These are phyloP conservation scores for Galleria mellonella DNA, from an alignment of 1,140 invertebrate species.

Conservation along the genomic window DNA sequence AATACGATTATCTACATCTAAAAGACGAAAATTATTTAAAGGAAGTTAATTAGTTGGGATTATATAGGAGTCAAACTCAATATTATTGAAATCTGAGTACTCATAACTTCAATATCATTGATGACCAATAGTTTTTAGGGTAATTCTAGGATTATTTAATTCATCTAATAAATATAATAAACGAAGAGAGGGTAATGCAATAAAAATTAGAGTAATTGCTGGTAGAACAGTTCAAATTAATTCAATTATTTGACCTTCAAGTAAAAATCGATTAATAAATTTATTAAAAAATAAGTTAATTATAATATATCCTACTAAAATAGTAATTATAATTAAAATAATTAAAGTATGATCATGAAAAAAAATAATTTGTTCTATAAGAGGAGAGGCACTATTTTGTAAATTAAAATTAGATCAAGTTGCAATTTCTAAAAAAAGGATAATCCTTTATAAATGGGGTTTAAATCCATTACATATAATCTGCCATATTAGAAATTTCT, in stretches of 20 bases:
- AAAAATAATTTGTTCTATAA: conserved; percentile 78
- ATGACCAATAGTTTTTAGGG: conserved; percentile 78
- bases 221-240: conserved; percentile 79
- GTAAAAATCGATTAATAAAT: conserved; percentile 66
- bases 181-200: conserved; percentile 76
- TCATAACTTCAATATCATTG: conserved; percentile 83
- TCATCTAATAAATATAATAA: conserved; percentile 79
- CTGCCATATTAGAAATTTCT: conserved; percentile 77
- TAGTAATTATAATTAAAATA: conserved; percentile 53
- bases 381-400: conserved; percentile 74
- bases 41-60: conserved; percentile 52
- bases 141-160: conserved; percentile 69
- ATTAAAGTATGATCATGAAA: conserved; percentile 76
- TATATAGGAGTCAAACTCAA: conserved; percentile 81
- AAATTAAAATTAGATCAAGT: conserved; percentile 73
- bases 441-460: conserved; percentile 75
- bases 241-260: conserved; percentile 76
- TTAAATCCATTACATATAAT: conserved; percentile 78
- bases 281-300: conserved; percentile 67
- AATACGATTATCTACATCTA: conserved; percentile 80
- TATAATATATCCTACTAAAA: conserved; percentile 77
- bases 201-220: conserved; percentile 77
- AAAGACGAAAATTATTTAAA: conserved; percentile 70
- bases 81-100: conserved; percentile 76
- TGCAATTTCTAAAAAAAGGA: conserved; percentile 72